These are phyloP conservation scores for Drosophila grimshawi DNA, from an alignment of 1,140 invertebrate species.

Conservation along the genomic window DNA sequence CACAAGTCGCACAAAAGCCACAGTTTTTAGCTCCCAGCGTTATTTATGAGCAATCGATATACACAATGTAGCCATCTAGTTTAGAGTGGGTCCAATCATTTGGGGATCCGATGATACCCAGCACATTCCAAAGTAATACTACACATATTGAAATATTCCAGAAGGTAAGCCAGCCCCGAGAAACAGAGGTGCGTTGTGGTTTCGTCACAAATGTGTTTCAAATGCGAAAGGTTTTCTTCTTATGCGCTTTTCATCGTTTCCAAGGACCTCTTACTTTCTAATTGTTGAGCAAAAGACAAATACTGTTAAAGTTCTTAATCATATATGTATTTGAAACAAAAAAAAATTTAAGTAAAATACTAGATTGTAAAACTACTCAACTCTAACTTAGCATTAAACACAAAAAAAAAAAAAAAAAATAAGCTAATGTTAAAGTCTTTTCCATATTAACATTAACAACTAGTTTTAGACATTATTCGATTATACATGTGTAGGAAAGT, in stretches of 20 bases:
- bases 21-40: constrained; percentile 22
- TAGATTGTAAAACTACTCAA: constrained; percentile 62
- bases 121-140: constrained; percentile 65
- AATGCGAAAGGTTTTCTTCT: constrained; percentile 11
- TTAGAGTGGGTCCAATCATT: constrained; percentile 45
- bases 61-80: constrained; percentile 42
- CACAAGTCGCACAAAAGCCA: constrained; percentile 33
- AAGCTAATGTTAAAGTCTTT: constrained; percentile 61
- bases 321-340: constrained; percentile 70
- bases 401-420: constrained; percentile 25
- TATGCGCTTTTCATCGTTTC: constrained; percentile 33
- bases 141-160: constrained; percentile 22
- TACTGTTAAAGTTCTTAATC: constrained; percentile 62
- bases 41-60: constrained; percentile 60
- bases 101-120: constrained; percentile 37
- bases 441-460: constrained; percentile 72
- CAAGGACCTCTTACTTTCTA: constrained; percentile 48
- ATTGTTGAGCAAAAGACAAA: constrained; percentile 52
- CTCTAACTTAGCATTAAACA: constrained; percentile 58
- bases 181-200: constrained; percentile 34
- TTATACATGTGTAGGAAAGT: constrained; percentile 71
- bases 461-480: constrained; percentile 76
- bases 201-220: constrained; percentile 53
- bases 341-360: constrained; percentile 58
- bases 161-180: neutral